phyloP scores from a whole-genome alignment of 1,140 invertebrate genomes.

The Mycetomoellerius zeteki region DNA sequence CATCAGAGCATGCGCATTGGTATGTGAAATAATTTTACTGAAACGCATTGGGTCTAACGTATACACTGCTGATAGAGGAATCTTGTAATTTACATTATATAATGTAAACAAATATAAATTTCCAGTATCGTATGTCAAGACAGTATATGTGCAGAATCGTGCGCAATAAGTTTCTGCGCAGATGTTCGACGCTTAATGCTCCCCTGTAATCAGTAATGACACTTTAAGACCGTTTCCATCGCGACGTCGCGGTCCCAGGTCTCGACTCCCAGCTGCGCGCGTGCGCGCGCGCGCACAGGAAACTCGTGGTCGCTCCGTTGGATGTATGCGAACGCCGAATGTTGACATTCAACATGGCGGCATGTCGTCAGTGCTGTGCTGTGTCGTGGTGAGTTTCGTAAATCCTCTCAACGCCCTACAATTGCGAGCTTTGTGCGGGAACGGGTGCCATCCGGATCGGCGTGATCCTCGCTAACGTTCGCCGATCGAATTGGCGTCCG shows the following conservation, averaged over 20 bases:
- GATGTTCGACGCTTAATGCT: too few relatives aligned
- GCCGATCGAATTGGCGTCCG: not conserved
- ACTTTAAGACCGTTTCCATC: not conserved
- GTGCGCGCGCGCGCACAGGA: not conserved
- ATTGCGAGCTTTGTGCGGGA: conserved; percentile 69
- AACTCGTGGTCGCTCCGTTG: conserved; percentile 68
- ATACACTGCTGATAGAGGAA: too few relatives aligned
- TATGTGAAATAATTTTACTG: too few relatives aligned
- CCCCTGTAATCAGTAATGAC: too few relatives aligned
- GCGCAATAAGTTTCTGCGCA: too few relatives aligned
- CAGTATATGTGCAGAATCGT: too few relatives aligned
- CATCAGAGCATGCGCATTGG: not conserved
- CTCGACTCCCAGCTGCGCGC: conserved; percentile 19
- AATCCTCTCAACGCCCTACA: conserved; percentile 73
- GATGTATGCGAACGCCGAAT: conserved; percentile 81
- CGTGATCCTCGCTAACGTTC: conserved; percentile 3
- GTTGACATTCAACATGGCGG: conserved; percentile 95
- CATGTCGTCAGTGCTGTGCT: conserved; percentile 97
- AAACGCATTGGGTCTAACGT: too few relatives aligned
- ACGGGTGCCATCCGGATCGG: not conserved
- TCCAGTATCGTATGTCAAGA: too few relatives aligned
- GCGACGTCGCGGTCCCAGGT: conserved; percentile 9
- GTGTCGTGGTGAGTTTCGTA: conserved; percentile 93
- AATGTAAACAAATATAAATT: too few relatives aligned
- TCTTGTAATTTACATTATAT: too few relatives aligned